These are phyloP conservation scores for Trialeurodes vaporariorum DNA, from an alignment of 1,140 invertebrate species.

Conservation along the genomic window DNA sequence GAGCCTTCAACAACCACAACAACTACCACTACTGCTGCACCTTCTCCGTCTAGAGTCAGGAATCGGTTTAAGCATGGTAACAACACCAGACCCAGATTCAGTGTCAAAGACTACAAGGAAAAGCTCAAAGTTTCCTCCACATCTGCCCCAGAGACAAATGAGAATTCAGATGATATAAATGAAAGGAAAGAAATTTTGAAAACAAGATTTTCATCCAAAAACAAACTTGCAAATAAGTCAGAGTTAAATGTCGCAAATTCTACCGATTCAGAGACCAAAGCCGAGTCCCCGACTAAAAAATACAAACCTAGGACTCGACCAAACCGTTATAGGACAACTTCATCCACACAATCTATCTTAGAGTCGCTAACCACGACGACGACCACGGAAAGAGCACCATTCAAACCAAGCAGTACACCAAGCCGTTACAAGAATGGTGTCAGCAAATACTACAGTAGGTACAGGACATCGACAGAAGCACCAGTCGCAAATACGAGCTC, in stretches of 20 bases:
- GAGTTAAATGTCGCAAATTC: slow-evolving; percentile 5
- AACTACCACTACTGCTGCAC: slow-evolving; percentile 14
- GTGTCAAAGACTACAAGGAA: slow-evolving; percentile 37
- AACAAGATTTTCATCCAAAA: not conserved
- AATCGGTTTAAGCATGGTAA: slow-evolving; percentile 22
- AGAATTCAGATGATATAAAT: not conserved
- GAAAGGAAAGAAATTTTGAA: not conserved
- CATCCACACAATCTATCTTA: slow-evolving; percentile 11
- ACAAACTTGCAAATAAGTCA: not conserved
- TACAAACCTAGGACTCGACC: slow-evolving; percentile 21
- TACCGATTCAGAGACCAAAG: not conserved
- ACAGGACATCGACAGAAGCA: slow-evolving; percentile 24
- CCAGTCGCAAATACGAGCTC: slow-evolving; percentile 11
- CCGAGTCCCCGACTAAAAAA: slow-evolving; percentile 17
- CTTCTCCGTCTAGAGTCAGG: slow-evolving; percentile 11
- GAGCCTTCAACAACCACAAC: slow-evolving; percentile 13
- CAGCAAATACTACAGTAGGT: slow-evolving; percentile 28
- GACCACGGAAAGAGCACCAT: slow-evolving; percentile 28
- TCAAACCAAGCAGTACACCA: not conserved
- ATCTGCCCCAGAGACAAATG: not conserved
- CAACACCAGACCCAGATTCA: slow-evolving; percentile 25
- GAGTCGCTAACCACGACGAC: slow-evolving; percentile 11
- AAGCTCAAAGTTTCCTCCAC: slow-evolving; percentile 10
- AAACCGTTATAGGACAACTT: slow-evolving; percentile 18
- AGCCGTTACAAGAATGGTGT: slow-evolving; percentile 22